Conservation (phyloP, 2,888 invertebrate species). For the Temnothorax rugatulus region DNA sequence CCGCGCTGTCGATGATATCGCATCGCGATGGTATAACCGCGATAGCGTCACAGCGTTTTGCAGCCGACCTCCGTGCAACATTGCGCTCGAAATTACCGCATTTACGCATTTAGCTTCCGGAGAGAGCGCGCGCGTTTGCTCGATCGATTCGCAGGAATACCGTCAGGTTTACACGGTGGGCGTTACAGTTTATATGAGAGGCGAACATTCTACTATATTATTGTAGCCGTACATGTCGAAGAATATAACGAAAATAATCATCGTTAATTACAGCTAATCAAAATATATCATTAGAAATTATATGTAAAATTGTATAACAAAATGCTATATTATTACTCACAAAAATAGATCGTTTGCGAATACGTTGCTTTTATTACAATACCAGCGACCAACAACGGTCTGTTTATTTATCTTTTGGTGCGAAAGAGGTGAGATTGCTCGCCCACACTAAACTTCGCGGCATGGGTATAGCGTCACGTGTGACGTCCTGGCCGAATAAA, state of each 20-base stretch:
- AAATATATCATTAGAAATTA: background rate
- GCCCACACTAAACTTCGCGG: slow-evolving; percentile 17
- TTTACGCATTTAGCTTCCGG: slow-evolving; percentile 18
- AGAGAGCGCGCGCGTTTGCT: background rate
- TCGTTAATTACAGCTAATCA: background rate
- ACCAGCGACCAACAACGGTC: background rate
- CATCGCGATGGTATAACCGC: background rate
- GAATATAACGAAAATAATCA: background rate
- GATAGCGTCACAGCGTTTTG: slow-evolving; percentile 14
- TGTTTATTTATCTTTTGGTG: background rate
- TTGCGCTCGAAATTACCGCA: slow-evolving; percentile 29
- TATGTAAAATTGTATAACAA: background rate
- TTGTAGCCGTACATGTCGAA: background rate
- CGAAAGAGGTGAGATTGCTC: background rate
- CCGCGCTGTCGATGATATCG: slow-evolving; percentile 29
- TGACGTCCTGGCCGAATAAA: slow-evolving; percentile 58
- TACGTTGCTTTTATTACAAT: background rate
- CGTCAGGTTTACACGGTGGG: background rate
- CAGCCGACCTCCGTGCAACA: background rate
- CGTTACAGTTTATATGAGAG: background rate
- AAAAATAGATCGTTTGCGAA: background rate
- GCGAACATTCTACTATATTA: background rate
- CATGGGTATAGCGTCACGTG: slow-evolving; percentile 37
- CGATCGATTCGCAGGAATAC: slow-evolving; percentile 26
- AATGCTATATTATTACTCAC: background rate